These are phyloP conservation scores for Vultur gryphus DNA, from an alignment of 2,797 vertebrate genomes.

Conservation along the genomic window DNA sequence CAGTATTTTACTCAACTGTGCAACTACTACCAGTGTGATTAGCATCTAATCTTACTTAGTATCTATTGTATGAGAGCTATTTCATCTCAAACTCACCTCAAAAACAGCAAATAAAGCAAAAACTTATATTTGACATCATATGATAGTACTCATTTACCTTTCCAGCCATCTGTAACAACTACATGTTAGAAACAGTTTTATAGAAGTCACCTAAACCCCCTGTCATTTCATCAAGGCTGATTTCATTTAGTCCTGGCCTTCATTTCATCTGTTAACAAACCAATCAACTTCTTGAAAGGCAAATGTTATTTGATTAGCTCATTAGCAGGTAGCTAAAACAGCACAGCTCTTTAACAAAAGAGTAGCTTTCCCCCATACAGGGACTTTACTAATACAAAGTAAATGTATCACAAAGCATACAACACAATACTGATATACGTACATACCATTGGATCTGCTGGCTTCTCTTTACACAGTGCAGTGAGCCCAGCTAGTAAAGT, in stretches of 20 bases:
- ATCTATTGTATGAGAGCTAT: not conserved
- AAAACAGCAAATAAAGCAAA: not conserved
- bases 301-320: not conserved
- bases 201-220: not conserved
- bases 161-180: not conserved
- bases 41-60: not conserved
- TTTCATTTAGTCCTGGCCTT: not conserved
- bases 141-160: not conserved
- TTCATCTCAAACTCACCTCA: not conserved
- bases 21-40: not conserved
- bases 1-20: not conserved
- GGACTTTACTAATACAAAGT: not conserved
- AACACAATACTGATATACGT: not conserved
- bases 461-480: conserved; percentile 90
- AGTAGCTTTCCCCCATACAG: fast-evolving
- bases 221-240: not conserved
- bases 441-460: conserved; percentile 87
- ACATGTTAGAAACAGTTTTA: not conserved
- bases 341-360: not conserved
- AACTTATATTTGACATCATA: not conserved
- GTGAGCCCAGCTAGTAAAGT: conserved; percentile 87
- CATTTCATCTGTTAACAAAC: not conserved
- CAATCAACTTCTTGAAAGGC: not conserved
- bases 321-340: not conserved
- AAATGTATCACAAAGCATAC: not conserved